Evolutionary conservation across 2,888 invertebrate species (phyloP).

Genomic region (Epistrophe grossulariae): DNA sequence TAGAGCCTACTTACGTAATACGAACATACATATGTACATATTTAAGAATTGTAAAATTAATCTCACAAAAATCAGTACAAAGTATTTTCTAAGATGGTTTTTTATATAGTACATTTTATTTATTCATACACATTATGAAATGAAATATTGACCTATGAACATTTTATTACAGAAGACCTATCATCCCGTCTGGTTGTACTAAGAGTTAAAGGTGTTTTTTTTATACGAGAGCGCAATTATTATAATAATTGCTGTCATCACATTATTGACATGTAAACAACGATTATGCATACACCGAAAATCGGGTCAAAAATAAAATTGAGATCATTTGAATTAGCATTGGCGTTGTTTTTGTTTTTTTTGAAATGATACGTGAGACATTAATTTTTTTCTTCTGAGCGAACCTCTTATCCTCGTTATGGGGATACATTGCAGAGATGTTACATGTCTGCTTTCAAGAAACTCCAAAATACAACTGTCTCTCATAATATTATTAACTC

Average conservation of each 20-base stretch:
- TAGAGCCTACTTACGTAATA: no score
- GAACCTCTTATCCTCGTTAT: not conserved
- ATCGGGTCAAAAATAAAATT: constrained; percentile 40
- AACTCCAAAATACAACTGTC: constrained; percentile 28
- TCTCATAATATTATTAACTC: not conserved
- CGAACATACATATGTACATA: no score
- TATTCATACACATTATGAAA: not conserved
- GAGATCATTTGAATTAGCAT: not conserved
- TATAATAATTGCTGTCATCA: constrained; percentile 17
- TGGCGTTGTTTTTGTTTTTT: constrained; percentile 27
- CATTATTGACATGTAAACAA: constrained; percentile 4
- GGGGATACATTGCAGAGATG: constrained; percentile 34
- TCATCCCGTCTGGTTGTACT: constrained; percentile 13
- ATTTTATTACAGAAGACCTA: constrained; percentile 44
- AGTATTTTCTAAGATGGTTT: no score
- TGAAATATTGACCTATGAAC: constrained; percentile 22
- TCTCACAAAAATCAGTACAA: no score
- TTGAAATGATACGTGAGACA: constrained; percentile 26
- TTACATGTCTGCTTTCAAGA: constrained; percentile 33
- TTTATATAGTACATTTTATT: no score
- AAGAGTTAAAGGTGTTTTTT: not conserved
- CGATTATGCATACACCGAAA: not conserved
- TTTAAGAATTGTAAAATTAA: no score
- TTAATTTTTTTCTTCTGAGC: not conserved
- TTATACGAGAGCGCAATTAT: not conserved